phyloP scores from a whole-genome alignment of 2,113 vertebrate genomes.

The Polypterus senegalus region DNA sequence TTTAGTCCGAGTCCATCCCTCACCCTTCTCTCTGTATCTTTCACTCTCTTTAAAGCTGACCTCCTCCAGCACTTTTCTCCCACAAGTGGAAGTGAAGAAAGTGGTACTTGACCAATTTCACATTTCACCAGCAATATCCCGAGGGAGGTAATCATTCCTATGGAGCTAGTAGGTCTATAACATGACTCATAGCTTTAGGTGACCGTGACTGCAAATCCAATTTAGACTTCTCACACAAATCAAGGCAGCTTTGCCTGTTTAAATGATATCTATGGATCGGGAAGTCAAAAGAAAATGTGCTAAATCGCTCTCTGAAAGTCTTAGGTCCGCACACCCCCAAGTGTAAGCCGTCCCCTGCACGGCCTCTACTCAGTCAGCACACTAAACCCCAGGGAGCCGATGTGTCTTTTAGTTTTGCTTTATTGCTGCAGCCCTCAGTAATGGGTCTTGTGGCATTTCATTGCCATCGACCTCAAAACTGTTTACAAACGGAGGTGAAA shows the following conservation, averaged over 20 bases:
- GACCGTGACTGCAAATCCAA: constrained; percentile 4
- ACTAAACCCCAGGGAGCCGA: neutral
- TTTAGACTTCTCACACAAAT: constrained; percentile 5
- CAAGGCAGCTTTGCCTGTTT: neutral
- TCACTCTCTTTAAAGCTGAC: too few species aligned
- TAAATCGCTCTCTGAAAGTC: neutral
- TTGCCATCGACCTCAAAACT: neutral
- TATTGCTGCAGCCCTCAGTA: neutral
- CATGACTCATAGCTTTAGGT: constrained; percentile 1
- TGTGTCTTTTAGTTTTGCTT: neutral
- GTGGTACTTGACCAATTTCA: too few species aligned
- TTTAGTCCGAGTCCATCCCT: too few species aligned
- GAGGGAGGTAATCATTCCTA: neutral
- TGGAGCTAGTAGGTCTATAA: neutral
- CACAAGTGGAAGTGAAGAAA: too few species aligned
- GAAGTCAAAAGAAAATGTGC: neutral
- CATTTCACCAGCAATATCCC: neutral
- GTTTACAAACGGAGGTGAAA: neutral
- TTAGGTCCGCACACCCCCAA: too few species aligned
- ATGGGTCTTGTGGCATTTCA: neutral
- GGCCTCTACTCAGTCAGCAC: neutral
- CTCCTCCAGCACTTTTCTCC: too few species aligned
- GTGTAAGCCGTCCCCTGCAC: too few species aligned
- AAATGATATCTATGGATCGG: neutral
- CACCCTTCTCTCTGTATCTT: too few species aligned